Base-by-base conservation (phyloP, 1,140 invertebrate species). In the Cotesia chilonis region DNA sequence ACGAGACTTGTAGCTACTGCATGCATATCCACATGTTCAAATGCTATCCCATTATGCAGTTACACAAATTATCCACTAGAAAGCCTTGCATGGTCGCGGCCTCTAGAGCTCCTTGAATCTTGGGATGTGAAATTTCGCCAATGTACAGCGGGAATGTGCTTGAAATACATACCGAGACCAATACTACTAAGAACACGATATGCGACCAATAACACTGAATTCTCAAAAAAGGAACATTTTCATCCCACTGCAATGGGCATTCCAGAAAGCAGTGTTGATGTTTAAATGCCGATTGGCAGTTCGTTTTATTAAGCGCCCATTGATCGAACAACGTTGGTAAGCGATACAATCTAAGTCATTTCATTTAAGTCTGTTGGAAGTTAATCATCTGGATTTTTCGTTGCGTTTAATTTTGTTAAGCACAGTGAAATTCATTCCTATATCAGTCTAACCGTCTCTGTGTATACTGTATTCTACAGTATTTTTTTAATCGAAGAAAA, bases 31-130 rank as follows among this genome's bases (percentile, higher is more conserved):
- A 83, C 64, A 90, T 89, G 14, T 88, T 88, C 1, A 90, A 54
- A 67, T 89, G 89, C 0, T 90, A 85, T 2, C 93, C 93, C 66
- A 93, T 87, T 55, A 89, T 84, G 81, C 92, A 93, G 51, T 91
- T 90, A 3, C 91, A 81, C 52, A 94, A 82, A 74, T 92, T 92
- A 2, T 94, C 94, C 12, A 92, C 47, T 0, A 81, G 78, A 4
- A 77, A 7, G 2, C 77, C 76, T 6, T 79, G 78, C 14, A 74
- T 17, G 60, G 91, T 89, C 4, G 90, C 84, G 7, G 90, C 88
- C 0, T 91, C 89, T 81, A 92, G 87, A 4, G 90, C 87, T 0
- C 93, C 94, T 6, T 93, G 85, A 1, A 92, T 89, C 59, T 89
- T 86, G 76, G 90, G 83, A 51, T 90, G 85, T 72, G 92, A 85